Conservation (phyloP, 2,113 vertebrate genomes). For the Okapia johnstoni region DNA sequence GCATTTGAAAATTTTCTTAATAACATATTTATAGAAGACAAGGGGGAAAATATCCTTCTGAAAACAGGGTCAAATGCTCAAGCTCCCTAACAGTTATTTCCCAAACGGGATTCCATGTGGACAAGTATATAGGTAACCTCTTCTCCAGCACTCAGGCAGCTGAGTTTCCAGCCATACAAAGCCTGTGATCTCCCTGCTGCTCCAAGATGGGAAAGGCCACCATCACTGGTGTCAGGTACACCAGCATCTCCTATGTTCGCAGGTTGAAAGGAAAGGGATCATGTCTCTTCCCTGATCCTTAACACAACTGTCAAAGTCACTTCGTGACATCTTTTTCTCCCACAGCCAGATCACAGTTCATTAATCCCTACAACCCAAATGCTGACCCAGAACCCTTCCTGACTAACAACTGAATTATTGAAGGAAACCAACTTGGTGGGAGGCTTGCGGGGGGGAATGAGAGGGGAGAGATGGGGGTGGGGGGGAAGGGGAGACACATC, state of each 20-base stretch:
- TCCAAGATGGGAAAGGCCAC: background rate
- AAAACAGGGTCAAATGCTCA: background rate
- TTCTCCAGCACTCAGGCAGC: background rate
- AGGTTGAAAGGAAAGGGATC: background rate
- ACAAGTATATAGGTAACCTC: background rate
- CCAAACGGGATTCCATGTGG: background rate
- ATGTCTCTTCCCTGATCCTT: background rate
- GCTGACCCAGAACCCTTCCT: too few species aligned
- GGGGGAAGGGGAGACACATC: too few species aligned
- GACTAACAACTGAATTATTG: background rate
- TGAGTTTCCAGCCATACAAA: background rate
- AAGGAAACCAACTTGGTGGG: background rate
- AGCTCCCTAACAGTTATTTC: background rate
- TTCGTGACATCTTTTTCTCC: background rate
- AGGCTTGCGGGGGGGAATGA: background rate
- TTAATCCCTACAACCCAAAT: background rate
- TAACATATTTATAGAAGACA: background rate
- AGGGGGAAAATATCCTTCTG: background rate
- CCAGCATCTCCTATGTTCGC: rapidly evolving
- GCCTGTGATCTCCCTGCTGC: background rate
- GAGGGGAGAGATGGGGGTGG: rapidly evolving
- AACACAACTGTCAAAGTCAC: background rate
- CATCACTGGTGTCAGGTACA: rapidly evolving
- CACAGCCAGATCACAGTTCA: background rate
- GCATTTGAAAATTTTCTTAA: background rate